Evolutionary conservation across 2,797 vertebrate species (phyloP), one percentile per base, ranked within the genome.

Genomic region (Aplochiton taeniatus): DNA sequence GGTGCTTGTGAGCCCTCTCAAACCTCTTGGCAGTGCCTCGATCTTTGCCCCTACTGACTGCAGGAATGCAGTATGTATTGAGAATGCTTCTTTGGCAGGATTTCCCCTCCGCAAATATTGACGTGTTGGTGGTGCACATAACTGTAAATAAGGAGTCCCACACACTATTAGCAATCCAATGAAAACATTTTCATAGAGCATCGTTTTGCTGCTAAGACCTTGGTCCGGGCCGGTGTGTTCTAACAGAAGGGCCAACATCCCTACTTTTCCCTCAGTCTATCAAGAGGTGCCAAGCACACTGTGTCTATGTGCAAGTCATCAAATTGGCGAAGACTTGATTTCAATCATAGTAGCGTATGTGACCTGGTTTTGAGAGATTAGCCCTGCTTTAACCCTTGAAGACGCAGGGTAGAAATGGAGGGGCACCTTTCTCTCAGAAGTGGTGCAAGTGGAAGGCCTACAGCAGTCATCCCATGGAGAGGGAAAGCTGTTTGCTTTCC

Each of bases 401-500:
- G 54, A 57, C 57, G 50, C 51, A 43, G 20, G 50, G 31, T 57
- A n/a, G 11, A 60, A 46, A 9, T 41, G 48, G 58, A 48, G 66
- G 45, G 53, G 11, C 45, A 41, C 51, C 19, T 9, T 55, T 18
- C 58, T 43, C 47, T 64, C 41, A 47, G 16, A 20, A 56, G 51
- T 63, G 58, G 48, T 53, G 44, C 50, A 1, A 48, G 17, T 44
- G 16, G 13, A 41, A 42, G 55, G 58, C 20, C 53, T 47, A 43
- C 9, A n/a, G 51, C 55, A 60, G 46, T 43, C 13, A 12, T 10
- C 58, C 16, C 51, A 44, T 31, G 11, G 14, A 16, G 8, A 58
- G 20, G 45, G 14, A 56, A 56, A 16, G 17, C 45, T 43, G 17
- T n/a, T 45, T 18, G 20, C 13, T 72, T 70, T 52, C 54, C 48